Percentiles rank a stretch among this genome's conserved stretches.
phyloP scores from a whole-genome alignment of 92 coral and sea anemone species.

The Zoanthus sociatus region DNA sequence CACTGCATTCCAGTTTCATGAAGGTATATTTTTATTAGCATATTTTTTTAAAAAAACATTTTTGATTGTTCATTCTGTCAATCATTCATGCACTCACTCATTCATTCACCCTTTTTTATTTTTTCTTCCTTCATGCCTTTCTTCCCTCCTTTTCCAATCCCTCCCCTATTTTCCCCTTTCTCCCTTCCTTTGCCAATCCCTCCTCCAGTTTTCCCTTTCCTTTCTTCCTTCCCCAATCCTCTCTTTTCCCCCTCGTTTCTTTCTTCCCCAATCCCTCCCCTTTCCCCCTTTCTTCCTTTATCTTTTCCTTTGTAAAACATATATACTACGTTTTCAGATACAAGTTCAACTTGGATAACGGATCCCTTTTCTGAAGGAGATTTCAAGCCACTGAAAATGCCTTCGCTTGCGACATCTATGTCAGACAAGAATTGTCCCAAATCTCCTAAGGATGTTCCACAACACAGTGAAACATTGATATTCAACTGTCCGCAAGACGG shows the following conservation, averaged over 20 bases:
- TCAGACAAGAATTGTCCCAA: background rate
- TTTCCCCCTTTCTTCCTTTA: background rate
- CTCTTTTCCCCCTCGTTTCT: background rate
- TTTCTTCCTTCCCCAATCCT: background rate
- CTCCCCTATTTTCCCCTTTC: background rate
- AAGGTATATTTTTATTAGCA: constrained; percentile 18
- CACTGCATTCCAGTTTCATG: background rate
- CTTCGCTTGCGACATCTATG: background rate
- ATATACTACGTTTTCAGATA: constrained; percentile 11
- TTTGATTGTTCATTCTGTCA: background rate
- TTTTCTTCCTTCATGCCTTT: background rate
- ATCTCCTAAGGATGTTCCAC: background rate
- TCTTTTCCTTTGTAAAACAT: background rate
- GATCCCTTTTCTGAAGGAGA: constrained; percentile 5
- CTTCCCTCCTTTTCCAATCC: background rate
- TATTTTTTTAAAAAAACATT: background rate
- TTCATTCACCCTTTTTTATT: background rate
- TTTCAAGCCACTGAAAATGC: constrained; percentile 20
- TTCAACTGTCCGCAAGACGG: constrained; percentile 18
- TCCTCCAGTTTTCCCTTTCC: background rate
- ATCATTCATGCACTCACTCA: background rate
- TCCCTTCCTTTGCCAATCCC: background rate
- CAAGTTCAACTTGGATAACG: constrained; percentile 2
- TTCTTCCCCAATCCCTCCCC: no score
- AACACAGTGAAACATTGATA: background rate